Percentiles rank a stretch among this genome's conserved stretches.
These are phyloP conservation scores for Xestobium rufovillosum DNA, from an alignment of 2,888 invertebrate genomes.

Conservation along the genomic window DNA sequence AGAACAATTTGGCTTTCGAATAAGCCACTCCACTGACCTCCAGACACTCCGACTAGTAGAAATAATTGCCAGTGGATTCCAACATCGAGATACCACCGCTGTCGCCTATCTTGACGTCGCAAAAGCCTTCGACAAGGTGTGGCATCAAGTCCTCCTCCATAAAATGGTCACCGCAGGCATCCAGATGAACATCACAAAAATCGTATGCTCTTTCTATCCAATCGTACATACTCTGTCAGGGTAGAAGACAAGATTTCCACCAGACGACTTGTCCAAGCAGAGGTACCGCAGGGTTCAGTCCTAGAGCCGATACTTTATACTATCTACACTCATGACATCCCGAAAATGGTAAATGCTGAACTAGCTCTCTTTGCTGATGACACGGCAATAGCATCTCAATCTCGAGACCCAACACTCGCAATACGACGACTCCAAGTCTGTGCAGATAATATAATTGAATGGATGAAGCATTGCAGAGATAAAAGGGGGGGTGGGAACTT, in stretches of 20 bases:
- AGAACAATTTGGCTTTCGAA: slow-evolving; percentile 2
- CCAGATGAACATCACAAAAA: background rate
- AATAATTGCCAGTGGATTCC: background rate
- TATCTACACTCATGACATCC: background rate
- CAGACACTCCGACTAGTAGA: slow-evolving; percentile 1
- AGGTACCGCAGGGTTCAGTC: slow-evolving; percentile 1
- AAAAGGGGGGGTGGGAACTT: too few relatives aligned
- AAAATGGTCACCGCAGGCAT: slow-evolving; percentile 1
- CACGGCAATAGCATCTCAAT: slow-evolving; percentile 21
- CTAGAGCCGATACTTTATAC: slow-evolving; percentile 8
- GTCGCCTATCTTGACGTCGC: slow-evolving; percentile 2
- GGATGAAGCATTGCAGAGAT: too few relatives aligned
- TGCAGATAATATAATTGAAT: too few relatives aligned
- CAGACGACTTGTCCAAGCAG: background rate
- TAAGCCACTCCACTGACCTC: background rate
- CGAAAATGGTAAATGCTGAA: too few relatives aligned
- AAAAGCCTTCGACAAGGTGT: background rate
- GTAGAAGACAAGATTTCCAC: background rate
- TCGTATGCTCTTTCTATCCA: slow-evolving; percentile 17
- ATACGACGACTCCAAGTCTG: too few relatives aligned
- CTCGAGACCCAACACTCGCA: too few relatives aligned
- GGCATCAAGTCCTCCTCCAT: background rate
- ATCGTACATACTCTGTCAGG: background rate
- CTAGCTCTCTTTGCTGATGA: slow-evolving; percentile 21
- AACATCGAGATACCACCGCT: slow-evolving; percentile 1